These are phyloP conservation scores for Pelobates cultripes DNA, from an alignment of 2,797 vertebrate genomes.

Conservation along the genomic window DNA sequence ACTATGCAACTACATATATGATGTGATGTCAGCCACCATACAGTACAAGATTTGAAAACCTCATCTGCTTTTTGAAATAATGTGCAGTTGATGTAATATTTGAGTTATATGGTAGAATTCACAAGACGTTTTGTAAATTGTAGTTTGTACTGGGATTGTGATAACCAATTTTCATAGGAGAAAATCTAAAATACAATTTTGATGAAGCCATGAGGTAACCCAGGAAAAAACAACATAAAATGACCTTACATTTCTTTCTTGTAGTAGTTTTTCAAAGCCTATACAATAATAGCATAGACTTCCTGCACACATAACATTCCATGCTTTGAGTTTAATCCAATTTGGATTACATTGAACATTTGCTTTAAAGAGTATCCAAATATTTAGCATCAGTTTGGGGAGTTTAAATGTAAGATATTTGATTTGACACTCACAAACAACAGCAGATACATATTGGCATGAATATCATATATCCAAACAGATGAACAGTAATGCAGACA, in stretches of 20 bases:
- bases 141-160: too few species aligned
- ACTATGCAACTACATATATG: too few species aligned
- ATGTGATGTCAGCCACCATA: too few species aligned
- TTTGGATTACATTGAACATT: slow-evolving; percentile 38
- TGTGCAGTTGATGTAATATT: too few species aligned
- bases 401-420: slow-evolving; percentile 35
- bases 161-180: too few species aligned
- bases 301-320: slow-evolving; percentile 5
- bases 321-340: slow-evolving; percentile 21
- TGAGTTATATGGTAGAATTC: too few species aligned
- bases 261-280: not conserved
- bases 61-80: too few species aligned
- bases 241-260: slow-evolving; percentile 10
- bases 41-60: too few species aligned
- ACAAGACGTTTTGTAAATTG: too few species aligned
- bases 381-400: slow-evolving; percentile 41
- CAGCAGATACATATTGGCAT: slow-evolving; percentile 34
- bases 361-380: too few species aligned
- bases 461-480: slow-evolving; percentile 37
- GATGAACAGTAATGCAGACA: slow-evolving; percentile 41
- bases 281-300: not conserved
- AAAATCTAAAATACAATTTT: too few species aligned
- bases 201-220: not conserved
- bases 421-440: slow-evolving; percentile 42
- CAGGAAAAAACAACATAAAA: slow-evolving; percentile 7